Evolutionary conservation across 2,797 vertebrate genomes (phyloP).

Genomic region (Clamator glandarius): DNA sequence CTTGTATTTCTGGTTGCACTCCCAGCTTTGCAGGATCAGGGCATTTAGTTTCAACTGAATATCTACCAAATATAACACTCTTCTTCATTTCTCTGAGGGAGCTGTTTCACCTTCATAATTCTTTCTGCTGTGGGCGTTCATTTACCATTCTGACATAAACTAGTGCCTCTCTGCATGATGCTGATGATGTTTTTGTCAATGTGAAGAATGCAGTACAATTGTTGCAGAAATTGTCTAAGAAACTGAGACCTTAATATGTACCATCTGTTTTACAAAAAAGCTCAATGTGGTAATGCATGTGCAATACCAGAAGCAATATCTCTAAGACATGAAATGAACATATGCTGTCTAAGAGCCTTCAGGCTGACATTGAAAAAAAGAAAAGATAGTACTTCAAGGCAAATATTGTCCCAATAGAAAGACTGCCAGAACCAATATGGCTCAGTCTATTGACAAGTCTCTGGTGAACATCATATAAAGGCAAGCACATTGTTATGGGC

Average conservation of each 20-base stretch:
- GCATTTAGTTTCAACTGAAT: constrained; percentile 52
- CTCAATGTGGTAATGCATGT: constrained; percentile 83
- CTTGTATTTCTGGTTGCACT: background rate
- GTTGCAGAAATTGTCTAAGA: constrained; percentile 84
- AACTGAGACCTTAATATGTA: constrained; percentile 87
- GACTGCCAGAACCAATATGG: constrained; percentile 92
- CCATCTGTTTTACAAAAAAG: constrained; percentile 91
- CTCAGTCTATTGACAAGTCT: constrained; percentile 93
- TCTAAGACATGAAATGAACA: constrained; percentile 96
- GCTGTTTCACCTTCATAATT: constrained; percentile 88
- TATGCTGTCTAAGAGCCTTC: constrained; percentile 96
- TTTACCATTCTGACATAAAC: constrained; percentile 85
- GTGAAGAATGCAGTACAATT: constrained; percentile 85
- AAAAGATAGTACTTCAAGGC: constrained; percentile 98
- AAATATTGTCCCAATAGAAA: constrained; percentile 96
- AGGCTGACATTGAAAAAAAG: constrained; percentile 98
- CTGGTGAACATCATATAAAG: constrained; percentile 88
- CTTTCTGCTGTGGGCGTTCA: constrained; percentile 82
- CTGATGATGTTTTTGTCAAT: constrained; percentile 96
- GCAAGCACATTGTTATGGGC: constrained; percentile 83
- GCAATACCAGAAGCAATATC: constrained; percentile 90
- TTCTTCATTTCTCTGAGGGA: constrained; percentile 68
- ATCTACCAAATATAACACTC: constrained; percentile 46
- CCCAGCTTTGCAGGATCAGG: background rate
- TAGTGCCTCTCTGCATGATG: constrained; percentile 85